Percentiles rank a stretch among this genome's conserved stretches.
Conservation (phyloP, 2,113 vertebrate genomes). For the Pedetes capensis region DNA sequence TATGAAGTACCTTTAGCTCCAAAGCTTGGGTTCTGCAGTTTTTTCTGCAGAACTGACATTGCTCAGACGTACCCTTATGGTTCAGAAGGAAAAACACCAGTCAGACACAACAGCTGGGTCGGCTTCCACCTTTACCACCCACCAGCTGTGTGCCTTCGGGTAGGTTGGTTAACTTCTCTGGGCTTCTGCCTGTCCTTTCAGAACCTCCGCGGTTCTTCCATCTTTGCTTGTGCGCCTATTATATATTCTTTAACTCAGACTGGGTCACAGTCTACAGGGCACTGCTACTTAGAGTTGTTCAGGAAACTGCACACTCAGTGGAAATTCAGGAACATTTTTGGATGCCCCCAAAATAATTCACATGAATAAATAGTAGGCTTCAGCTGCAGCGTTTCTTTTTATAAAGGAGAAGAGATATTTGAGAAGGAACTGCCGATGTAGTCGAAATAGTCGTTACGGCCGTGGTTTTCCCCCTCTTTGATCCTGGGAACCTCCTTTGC, state of each 20-base stretch:
- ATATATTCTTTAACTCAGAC: background rate
- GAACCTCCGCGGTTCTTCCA: background rate
- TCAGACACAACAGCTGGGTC: background rate
- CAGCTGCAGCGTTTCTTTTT: background rate
- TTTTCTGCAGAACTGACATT: background rate
- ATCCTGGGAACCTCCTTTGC: background rate
- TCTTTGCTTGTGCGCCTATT: background rate
- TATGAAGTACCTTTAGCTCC: background rate
- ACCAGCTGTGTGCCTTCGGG: background rate
- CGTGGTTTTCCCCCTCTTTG: background rate
- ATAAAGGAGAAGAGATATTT: background rate
- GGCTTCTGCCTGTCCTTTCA: background rate
- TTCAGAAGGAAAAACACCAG: background rate
- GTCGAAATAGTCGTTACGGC: background rate
- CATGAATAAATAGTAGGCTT: background rate
- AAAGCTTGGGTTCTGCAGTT: background rate
- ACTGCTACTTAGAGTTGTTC: background rate
- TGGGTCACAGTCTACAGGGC: background rate
- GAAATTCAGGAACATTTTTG: background rate
- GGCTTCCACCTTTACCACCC: background rate
- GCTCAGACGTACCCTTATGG: background rate
- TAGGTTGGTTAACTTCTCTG: background rate
- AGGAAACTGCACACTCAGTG: background rate
- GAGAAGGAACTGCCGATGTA: background rate
- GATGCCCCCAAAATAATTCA: background rate